Base-by-base conservation (phyloP, 2,888 invertebrate genomes). In the Chrysodeixis includens region DNA sequence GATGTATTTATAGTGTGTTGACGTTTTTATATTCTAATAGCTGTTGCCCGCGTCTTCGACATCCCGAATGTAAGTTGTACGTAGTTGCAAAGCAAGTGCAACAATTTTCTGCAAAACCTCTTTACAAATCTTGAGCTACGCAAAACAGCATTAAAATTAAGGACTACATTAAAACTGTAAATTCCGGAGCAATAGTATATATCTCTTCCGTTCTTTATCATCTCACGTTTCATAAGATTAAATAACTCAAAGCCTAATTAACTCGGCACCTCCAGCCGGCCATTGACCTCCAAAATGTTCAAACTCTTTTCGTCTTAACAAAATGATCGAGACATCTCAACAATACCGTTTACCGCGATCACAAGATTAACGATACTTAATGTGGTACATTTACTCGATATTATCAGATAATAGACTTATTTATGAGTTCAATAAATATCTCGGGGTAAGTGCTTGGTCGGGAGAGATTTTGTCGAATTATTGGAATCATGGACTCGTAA, bases 261-360 rank as follows among this genome's bases (percentile, higher is more conserved):
- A 46, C 54, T 59, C 72, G n/a, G n/a, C 40, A 20, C 30, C 44
- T 52, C 51, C 18, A 35, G 35, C 20, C 18, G 60, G 66, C 55
- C 66, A 60, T 56, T 72, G 66, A 60, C 66, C 72, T 59, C 30
- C 49, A 40, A 62, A 49, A 2, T n/a, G 10, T 49, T 20, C 20
- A 4, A 49, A 49, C 46, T 49, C 46, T 49, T 49, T 9, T 49
- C 46, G 10, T 20, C 18, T 2, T 16, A 20, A 49, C 18, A 18
- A 49, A 49, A 20, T 12, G 46, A 49, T 49, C 46, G 20, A 18
- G 20, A 49, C 20, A 20, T 49, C 10, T 49, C 46, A 49, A 49
- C 20, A 49, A 10, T 49, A 20, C 46, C 10, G n/a, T 18, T n/a
- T 14, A 9, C 14, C 30, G 22, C 22, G 20, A 61, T 49, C 53